These are phyloP conservation scores for Galaxias olidus DNA, from an alignment of 2,797 vertebrate species.

Conservation along the genomic window DNA sequence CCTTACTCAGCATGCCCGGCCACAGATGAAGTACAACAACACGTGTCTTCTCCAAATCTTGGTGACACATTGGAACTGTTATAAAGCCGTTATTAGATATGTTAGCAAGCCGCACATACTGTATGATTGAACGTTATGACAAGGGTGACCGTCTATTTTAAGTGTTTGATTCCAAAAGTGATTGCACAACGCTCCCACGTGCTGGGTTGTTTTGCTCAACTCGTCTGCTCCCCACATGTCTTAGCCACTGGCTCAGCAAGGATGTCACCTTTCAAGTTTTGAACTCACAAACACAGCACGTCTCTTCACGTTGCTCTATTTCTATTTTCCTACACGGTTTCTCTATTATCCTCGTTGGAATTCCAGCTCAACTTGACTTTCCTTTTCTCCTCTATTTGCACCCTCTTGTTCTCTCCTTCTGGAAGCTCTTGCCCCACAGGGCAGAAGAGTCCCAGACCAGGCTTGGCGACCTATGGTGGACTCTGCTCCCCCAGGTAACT, in stretches of 20 bases:
- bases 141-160: constrained; percentile 12
- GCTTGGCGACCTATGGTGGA: constrained; percentile 70
- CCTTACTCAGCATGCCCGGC: neutral
- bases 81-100: neutral
- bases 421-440: constrained; percentile 47
- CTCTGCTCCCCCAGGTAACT: constrained; percentile 62
- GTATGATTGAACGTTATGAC: neutral
- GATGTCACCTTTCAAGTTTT: neutral
- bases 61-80: neutral
- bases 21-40: neutral
- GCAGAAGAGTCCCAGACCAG: constrained; percentile 58
- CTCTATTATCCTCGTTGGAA: neutral
- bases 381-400: constrained; percentile 8
- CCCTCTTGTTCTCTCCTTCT: neutral
- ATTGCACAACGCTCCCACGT: constrained; percentile 8
- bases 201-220: neutral
- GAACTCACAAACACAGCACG: no score
- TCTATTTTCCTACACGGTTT: constrained; percentile 1
- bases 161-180: constrained; percentile 1
- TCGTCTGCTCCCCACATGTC: neutral
- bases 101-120: neutral
- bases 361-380: constrained; percentile 11
- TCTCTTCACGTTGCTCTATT: neutral
- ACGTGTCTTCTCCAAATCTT: neutral
- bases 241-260: neutral